Percentiles rank a stretch among this genome's conserved stretches.
Conservation (phyloP, 2,888 invertebrate genomes). For the Proisotoma minuta region DNA sequence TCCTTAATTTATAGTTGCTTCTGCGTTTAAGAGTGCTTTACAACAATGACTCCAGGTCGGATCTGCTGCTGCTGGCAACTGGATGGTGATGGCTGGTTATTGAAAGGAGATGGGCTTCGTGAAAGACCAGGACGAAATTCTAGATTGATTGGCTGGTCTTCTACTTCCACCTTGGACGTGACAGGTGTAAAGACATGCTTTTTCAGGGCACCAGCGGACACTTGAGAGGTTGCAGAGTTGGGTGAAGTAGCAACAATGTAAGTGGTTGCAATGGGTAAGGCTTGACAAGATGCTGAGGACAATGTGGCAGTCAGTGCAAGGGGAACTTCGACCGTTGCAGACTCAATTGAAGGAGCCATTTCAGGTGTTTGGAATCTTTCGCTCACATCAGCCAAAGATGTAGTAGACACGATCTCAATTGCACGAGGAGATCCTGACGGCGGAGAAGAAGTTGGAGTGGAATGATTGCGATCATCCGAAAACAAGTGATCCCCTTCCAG, state of each 20-base stretch:
- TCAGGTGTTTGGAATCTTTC: constrained; percentile 24
- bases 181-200: constrained; percentile 42
- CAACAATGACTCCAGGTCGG: constrained; percentile 85
- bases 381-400: too few species aligned
- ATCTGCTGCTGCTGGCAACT: constrained; percentile 57
- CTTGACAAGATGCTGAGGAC: constrained; percentile 15
- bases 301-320: constrained; percentile 28
- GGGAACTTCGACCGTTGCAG: constrained; percentile 28
- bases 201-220: constrained; percentile 33
- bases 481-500: constrained; percentile 93
- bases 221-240: background rate
- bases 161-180: constrained; percentile 36
- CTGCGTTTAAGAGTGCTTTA: constrained; percentile 59
- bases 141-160: constrained; percentile 46
- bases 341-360: constrained; percentile 32
- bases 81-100: constrained; percentile 1
- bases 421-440: constrained; percentile 51
- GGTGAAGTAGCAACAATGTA: background rate
- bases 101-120: constrained; percentile 29
- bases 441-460: constrained; percentile 50
- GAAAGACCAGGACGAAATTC: constrained; percentile 44
- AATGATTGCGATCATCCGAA: constrained; percentile 57
- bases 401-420: constrained; percentile 47
- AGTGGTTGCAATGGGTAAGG: constrained; percentile 19
- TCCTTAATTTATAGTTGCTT: too few species aligned